phyloP scores from a whole-genome alignment of 2,113 vertebrate species.

The Perca fluviatilis region DNA sequence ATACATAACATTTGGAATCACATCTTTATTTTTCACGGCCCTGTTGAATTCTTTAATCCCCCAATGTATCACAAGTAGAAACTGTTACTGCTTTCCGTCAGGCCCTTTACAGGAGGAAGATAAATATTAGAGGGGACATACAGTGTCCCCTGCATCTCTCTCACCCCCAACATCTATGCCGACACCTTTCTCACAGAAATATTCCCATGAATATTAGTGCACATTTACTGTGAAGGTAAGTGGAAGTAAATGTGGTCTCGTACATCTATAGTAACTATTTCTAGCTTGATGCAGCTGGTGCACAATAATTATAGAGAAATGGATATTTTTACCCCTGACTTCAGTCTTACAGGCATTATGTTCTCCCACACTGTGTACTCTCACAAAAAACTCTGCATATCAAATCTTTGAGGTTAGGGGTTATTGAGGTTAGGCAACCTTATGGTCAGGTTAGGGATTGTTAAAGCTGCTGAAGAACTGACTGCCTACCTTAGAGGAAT shows the following conservation, averaged over 20 bases:
- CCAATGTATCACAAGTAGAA: too few relatives aligned
- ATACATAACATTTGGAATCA: too few relatives aligned
- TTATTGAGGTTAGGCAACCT: not conserved
- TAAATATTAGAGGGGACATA: too few relatives aligned
- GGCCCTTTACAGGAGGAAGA: too few relatives aligned
- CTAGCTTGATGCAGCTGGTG: constrained; percentile 11
- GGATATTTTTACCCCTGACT: not conserved
- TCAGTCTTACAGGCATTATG: not conserved
- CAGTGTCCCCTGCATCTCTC: too few relatives aligned
- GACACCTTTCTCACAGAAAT: too few relatives aligned
- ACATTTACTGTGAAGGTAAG: constrained; percentile 44
- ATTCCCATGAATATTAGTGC: not conserved
- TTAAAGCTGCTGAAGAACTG: not conserved
- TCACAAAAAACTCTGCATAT: not conserved
- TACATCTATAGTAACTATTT: not conserved
- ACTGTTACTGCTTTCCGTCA: too few relatives aligned
- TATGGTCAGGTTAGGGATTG: not conserved
- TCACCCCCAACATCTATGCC: too few relatives aligned
- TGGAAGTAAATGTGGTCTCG: constrained; percentile 19
- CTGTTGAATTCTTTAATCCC: too few relatives aligned
- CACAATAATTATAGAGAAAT: rapidly evolving
- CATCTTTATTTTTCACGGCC: too few relatives aligned
- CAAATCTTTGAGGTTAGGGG: rapidly evolving
- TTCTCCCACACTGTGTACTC: too few relatives aligned
- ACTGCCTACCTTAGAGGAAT: not conserved